Evolutionary conservation across 2,797 vertebrate genomes (phyloP).

Genomic region (Anguilla anguilla): DNA sequence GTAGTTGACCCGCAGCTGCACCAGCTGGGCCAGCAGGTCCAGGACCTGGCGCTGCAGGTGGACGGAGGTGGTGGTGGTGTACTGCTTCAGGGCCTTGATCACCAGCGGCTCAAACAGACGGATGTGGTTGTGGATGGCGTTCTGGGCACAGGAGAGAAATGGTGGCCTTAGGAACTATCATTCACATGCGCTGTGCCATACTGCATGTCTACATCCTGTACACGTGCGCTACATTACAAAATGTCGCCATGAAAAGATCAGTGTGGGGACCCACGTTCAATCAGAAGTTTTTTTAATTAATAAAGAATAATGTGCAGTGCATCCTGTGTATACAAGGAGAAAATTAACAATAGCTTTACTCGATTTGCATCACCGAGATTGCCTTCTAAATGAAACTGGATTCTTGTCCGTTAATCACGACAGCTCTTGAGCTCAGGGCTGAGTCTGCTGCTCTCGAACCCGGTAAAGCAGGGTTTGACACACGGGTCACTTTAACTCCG

Average conservation of each 20-base stretch:
- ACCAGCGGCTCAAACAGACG: constrained; percentile 96
- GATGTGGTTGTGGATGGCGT: constrained; percentile 95
- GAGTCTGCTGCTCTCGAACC: not conserved
- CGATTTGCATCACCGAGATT: not conserved
- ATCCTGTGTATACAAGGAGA: too few species aligned
- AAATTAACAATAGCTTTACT: not conserved
- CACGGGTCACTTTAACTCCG: not conserved
- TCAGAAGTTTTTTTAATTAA: not conserved
- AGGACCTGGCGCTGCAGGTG: constrained; percentile 94
- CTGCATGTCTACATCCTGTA: not conserved
- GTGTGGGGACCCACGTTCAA: not conserved
- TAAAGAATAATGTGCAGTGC: too few species aligned
- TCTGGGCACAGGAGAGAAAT: constrained; percentile 66
- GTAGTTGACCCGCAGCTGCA: constrained; percentile 96
- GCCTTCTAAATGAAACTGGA: not conserved
- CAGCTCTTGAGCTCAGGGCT: not conserved
- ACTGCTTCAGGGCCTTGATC: constrained; percentile 97
- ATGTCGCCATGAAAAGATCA: not conserved
- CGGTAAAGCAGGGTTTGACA: not conserved
- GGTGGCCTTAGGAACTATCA: not conserved
- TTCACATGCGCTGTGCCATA: not conserved
- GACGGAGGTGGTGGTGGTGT: constrained; percentile 95
- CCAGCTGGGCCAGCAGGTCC: constrained; percentile 92
- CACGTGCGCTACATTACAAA: not conserved
- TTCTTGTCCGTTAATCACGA: not conserved